phyloP scores from a whole-genome alignment of 2,888 invertebrate genomes.

The Chironomus tentans region DNA sequence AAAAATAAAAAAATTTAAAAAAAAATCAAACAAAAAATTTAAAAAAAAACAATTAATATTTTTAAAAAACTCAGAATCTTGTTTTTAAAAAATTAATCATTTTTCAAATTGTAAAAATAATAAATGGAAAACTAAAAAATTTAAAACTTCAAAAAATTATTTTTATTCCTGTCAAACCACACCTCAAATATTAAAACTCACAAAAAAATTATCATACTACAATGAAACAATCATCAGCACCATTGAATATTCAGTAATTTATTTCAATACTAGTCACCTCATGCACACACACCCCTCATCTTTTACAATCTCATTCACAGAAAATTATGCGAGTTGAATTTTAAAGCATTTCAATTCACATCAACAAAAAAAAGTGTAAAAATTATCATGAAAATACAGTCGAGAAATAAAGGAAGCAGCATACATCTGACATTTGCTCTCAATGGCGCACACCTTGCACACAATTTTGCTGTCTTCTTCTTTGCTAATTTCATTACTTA shows the following conservation, averaged over 20 bases:
- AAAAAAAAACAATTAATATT: too few species aligned
- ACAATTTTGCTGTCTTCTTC: background rate
- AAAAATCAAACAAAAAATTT: too few species aligned
- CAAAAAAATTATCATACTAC: background rate
- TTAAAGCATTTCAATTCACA: background rate
- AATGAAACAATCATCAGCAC: background rate
- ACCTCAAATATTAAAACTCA: too few species aligned
- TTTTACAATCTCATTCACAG: background rate
- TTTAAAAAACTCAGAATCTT: too few species aligned
- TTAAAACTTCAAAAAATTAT: too few species aligned
- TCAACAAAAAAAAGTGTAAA: background rate
- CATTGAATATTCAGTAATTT: background rate
- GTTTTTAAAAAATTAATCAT: too few species aligned
- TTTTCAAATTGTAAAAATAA: too few species aligned
- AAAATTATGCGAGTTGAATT: background rate
- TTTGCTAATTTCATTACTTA: conserved; percentile 3
- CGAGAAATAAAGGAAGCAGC: background rate
- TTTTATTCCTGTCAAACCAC: too few species aligned
- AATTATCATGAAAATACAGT: background rate
- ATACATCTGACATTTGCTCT: background rate
- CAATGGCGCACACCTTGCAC: background rate
- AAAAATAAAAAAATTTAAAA: too few species aligned
- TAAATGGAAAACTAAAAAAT: too few species aligned
- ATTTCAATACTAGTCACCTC: too few species aligned
- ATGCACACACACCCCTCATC: background rate